These are phyloP conservation scores for Cheilosia grossa DNA, from an alignment of 2,888 invertebrate genomes.

Conservation along the genomic window DNA sequence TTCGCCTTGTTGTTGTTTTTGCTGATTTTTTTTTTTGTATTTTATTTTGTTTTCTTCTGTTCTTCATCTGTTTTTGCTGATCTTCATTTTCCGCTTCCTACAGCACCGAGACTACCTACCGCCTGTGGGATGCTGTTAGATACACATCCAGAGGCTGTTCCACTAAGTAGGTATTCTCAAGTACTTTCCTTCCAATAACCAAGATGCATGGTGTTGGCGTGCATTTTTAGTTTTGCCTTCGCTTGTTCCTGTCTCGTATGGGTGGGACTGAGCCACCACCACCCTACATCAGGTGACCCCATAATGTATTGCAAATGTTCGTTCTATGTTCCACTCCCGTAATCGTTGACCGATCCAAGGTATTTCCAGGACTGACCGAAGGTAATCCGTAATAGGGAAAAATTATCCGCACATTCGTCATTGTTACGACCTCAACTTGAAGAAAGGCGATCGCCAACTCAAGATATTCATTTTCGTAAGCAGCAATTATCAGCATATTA, in stretches of 20 bases:
- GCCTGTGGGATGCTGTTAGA: conserved; percentile 52
- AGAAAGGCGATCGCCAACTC: neutral
- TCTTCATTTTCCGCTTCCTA: conserved; percentile 60
- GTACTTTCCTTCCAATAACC: conserved; percentile 47
- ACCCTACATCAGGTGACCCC: conserved; percentile 18
- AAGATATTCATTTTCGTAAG: neutral
- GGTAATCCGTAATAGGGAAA: no score
- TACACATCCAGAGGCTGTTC: conserved; percentile 60
- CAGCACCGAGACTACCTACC: neutral
- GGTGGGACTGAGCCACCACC: conserved; percentile 27
- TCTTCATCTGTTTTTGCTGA: conserved; percentile 39
- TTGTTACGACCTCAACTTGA: neutral
- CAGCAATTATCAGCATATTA: neutral
- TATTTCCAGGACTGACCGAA: neutral
- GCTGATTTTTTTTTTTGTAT: conserved; percentile 51
- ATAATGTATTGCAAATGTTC: conserved; percentile 19
- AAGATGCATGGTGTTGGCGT: conserved; percentile 20
- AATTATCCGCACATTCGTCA: no score
- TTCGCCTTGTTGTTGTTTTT: conserved; percentile 57
- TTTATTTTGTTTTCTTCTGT: conserved; percentile 20
- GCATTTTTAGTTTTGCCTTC: conserved; percentile 16
- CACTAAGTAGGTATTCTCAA: conserved; percentile 54
- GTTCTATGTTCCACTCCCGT: neutral
- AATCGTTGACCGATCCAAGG: neutral
- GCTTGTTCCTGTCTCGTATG: conserved; percentile 15